phyloP scores from a whole-genome alignment of 1,140 invertebrate species.

The Euwallacea similis region DNA sequence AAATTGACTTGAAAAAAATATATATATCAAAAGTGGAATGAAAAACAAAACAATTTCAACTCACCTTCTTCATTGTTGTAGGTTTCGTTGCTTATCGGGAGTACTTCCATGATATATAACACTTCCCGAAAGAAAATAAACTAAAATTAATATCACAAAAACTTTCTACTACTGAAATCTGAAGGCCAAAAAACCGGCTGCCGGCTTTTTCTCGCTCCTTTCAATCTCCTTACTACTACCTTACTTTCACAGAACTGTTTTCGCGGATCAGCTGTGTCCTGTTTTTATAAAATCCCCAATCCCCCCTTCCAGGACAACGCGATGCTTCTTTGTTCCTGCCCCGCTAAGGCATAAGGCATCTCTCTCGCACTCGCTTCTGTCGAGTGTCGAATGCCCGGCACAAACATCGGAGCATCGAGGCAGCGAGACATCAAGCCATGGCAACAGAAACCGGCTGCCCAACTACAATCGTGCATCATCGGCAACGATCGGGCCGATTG shows the following conservation, averaged over 20 bases:
- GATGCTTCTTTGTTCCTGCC: constrained; percentile 1
- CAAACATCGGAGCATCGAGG: neutral
- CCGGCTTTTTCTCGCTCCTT: constrained; percentile 29
- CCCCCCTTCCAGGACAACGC: constrained; percentile 23
- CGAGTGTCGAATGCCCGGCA: too few relatives aligned
- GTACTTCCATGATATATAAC: constrained; percentile 38
- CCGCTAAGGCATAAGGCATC: neutral
- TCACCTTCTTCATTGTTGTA: constrained; percentile 42
- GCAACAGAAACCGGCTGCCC: constrained; percentile 17
- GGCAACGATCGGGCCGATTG: constrained; percentile 11
- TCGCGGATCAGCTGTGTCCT: constrained; percentile 29
- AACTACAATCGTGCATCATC: neutral
- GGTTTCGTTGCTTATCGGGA: constrained; percentile 38
- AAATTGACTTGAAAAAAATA: neutral
- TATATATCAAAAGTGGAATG: too few relatives aligned
- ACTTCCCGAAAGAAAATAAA: neutral
- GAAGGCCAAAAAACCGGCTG: constrained; percentile 36
- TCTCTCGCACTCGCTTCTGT: neutral
- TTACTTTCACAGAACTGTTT: constrained; percentile 28
- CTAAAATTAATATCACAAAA: constrained; percentile 36
- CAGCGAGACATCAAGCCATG: neutral
- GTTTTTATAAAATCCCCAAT: constrained; percentile 35
- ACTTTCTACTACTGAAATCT: constrained; percentile 6
- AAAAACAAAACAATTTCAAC: neutral
- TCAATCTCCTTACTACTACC: neutral